phyloP scores from a whole-genome alignment of 2,113 vertebrate species.

The Lepisosteus oculatus region DNA sequence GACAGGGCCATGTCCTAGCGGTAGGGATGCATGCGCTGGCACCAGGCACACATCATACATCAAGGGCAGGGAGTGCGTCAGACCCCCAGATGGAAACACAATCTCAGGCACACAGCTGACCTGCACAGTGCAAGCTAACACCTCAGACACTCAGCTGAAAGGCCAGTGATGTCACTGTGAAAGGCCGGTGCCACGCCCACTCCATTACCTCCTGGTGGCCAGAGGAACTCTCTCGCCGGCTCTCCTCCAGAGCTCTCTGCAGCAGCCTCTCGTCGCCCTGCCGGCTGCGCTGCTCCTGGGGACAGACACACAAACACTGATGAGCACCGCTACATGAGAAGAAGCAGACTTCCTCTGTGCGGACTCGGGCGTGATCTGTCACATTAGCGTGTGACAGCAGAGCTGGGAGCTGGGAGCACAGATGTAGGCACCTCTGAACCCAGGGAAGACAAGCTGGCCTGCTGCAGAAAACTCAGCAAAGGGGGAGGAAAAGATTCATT shows the following conservation, averaged over 20 bases:
- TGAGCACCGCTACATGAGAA: too few relatives aligned
- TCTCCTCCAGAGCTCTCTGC: slow-evolving; percentile 65
- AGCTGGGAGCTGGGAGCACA: slow-evolving; percentile 7
- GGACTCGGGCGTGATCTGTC: too few relatives aligned
- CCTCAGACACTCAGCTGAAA: not conserved
- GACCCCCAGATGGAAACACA: slow-evolving; percentile 20
- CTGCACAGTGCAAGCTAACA: not conserved
- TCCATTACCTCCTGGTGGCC: slow-evolving; percentile 65
- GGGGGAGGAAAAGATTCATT: not conserved
- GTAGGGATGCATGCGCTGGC: too few relatives aligned
- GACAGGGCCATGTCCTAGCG: too few relatives aligned
- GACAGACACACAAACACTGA: not conserved
- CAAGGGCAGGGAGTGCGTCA: too few relatives aligned
- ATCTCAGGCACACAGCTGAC: slow-evolving; percentile 1
- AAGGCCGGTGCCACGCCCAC: not conserved
- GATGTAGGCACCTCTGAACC: too few relatives aligned
- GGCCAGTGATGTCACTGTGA: not conserved
- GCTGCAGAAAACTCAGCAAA: not conserved
- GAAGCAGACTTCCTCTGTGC: too few relatives aligned
- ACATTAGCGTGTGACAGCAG: too few relatives aligned
- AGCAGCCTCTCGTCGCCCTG: slow-evolving; percentile 74
- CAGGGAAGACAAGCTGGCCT: not conserved
- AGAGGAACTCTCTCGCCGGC: slow-evolving; percentile 52
- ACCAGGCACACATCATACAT: slow-evolving; percentile 16
- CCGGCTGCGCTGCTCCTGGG: slow-evolving; percentile 79